These are phyloP conservation scores for Nasonia longicornis DNA, from an alignment of 1,140 invertebrate species.

Conservation along the genomic window DNA sequence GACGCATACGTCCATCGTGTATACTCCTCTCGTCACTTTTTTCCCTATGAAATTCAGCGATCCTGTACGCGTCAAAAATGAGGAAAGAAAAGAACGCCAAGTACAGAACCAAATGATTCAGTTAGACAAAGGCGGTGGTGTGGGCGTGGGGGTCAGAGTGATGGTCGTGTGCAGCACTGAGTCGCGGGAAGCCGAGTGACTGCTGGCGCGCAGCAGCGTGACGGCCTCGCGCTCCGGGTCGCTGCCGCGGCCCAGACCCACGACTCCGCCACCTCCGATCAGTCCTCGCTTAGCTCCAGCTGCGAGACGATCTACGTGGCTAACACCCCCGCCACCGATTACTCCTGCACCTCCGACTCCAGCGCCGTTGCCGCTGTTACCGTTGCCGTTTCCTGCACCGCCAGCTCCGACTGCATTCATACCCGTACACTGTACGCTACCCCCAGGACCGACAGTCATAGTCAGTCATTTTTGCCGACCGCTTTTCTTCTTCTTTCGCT, in stretches of 20 bases:
- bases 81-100: neutral
- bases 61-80: neutral
- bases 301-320: slow-evolving; percentile 14
- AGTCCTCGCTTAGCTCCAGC: slow-evolving; percentile 42
- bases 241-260: slow-evolving; percentile 47
- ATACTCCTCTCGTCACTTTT: neutral
- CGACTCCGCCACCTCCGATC: slow-evolving; percentile 43
- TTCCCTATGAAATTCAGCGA: neutral
- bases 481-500: slow-evolving; percentile 95
- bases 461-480: slow-evolving; percentile 84
- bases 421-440: slow-evolving; percentile 64
- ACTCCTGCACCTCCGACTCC: slow-evolving; percentile 50
- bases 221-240: slow-evolving; percentile 76
- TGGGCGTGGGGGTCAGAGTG: slow-evolving; percentile 62
- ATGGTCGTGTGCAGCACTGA: slow-evolving; percentile 71
- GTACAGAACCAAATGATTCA: slow-evolving; percentile 22
- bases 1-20: neutral
- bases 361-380: slow-evolving; percentile 30
- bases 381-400: slow-evolving; percentile 49
- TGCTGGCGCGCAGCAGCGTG: slow-evolving; percentile 75
- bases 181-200: slow-evolving; percentile 77
- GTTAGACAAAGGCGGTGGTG: slow-evolving; percentile 63
- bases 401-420: slow-evolving; percentile 58
- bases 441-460: slow-evolving; percentile 62
- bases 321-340: slow-evolving; percentile 76